Evolutionary conservation across 2,797 vertebrate genomes (phyloP), one percentile per base, ranked within the genome.

Genomic region (Acestrorhynchus altus): DNA sequence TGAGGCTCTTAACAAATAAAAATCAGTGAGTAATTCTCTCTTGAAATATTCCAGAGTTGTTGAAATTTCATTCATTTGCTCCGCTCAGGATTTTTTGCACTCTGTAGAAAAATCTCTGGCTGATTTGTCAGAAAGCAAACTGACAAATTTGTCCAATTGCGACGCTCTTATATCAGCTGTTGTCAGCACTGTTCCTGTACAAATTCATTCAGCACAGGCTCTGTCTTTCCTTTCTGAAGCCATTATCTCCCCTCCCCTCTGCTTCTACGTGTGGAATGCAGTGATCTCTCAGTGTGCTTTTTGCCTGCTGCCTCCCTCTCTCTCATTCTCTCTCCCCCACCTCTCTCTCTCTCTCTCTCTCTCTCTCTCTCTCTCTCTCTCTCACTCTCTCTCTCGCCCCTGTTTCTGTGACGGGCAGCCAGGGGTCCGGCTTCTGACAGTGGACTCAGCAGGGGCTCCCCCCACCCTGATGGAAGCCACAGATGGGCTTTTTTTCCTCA

Each of bases 381-480:
- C 3, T 18, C 57, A 1, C 26, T 46, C 47, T 63, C 82, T 47
- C 81, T 49, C 66, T 69, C 28, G 47, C 8, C 28, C 31, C 49
- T 70, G 67, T 70, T 40, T 79, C 49, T 79, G 70, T 79, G 70
- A 79, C 12, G 52, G 77, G 77, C 64, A 56, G 64, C 77, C 63
- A 16, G 63, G 63, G 77, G 69, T 72, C 65, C 54, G 57, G 61
- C 31, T 56, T 44, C 66, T 82, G 77, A 79, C 77, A 79, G 77
- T 56, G 52, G 63, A 59, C 69, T 39, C 77, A 78, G 69, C 77
- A 72, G 77, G 77, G 72, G 52, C 69, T 59, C 74, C 64, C 82
- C 2, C 82, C 80, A 87, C 84, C 83, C 90, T 94, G 91, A 93
- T 93, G 91, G 91, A 93, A 92, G 90, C 89, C 90, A 90, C 93